Evolutionary conservation across 2,888 invertebrate genomes (phyloP), one percentile per base, ranked within the genome.

Genomic region (Diaphora mendica): DNA sequence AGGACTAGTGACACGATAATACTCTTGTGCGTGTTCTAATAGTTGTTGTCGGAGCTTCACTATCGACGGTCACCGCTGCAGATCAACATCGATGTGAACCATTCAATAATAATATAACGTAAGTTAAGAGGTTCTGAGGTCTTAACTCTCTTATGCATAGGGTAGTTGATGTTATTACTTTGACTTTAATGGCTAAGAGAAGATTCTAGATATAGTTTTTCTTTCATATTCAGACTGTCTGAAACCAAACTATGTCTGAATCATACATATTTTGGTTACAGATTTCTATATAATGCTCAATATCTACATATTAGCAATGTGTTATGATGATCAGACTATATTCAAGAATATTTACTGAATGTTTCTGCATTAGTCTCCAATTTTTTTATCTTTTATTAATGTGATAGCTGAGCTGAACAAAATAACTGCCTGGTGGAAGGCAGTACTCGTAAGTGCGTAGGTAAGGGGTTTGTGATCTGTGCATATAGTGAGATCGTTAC

Each of bases 1-100:
- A 98, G 98, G 98, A 98, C 97, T 98, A 98, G 95, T 94, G 86
- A 98, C 80, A 96, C 94, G 79, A 94, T 91, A 91, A 97, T 97
- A 98, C 98, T 98, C 98, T 98, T 98, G 98, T 98, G 98, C 98
- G 98, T 98, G 98, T 98, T 98, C 98, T 98, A 98, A 98, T 98
- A 98, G 98, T 98, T 98, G 98, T 98, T 98, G 97, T 98, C 97
- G 98, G 97, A 95, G 93, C 96, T 97, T 96, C 96, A 94, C 89
- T 89, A 88, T 91, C 95, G 79, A 87, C 96, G 84, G 72, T 77
- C 81, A 55, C 79, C 82, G 85, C 84, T 80, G 83, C 82, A 79
- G 65, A n/a, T 8, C 20, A 48, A 44, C 71, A 42, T 44, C 39
- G 3, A 7, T 17, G 30, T 17, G 15, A 17, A 30, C 17, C 17